phyloP scores from a whole-genome alignment of 2,797 vertebrate genomes.

The Pteropus rufus region DNA sequence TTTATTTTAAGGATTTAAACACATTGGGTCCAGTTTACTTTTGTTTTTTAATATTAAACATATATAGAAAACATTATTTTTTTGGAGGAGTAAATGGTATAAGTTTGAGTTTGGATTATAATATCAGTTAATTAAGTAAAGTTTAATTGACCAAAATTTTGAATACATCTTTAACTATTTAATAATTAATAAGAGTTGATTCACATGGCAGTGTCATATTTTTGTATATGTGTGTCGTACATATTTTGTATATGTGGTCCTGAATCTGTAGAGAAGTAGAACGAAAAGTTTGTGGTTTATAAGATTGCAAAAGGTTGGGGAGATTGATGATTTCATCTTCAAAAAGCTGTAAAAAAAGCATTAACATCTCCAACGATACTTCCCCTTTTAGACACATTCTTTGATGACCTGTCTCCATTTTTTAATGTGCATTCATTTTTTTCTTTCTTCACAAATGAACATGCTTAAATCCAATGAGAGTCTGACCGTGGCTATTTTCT shows the following conservation, averaged over 20 bases:
- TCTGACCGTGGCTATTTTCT: not conserved
- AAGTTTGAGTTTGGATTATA: slow-evolving; percentile 17
- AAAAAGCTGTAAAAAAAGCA: not conserved
- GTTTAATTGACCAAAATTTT: slow-evolving; percentile 9
- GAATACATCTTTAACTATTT: not conserved
- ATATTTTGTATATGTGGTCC: not conserved
- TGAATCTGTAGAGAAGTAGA: not conserved
- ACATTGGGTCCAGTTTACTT: not conserved
- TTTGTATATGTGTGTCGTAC: not conserved
- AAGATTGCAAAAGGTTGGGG: not conserved
- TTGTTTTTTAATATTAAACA: slow-evolving; percentile 10
- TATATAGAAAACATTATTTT: not conserved
- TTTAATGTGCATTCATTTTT: not conserved
- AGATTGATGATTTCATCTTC: not conserved
- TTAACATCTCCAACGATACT: not conserved
- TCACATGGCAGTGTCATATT: not conserved
- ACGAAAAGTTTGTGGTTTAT: not conserved
- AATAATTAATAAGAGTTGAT: slow-evolving; percentile 33
- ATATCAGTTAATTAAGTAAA: slow-evolving; percentile 40
- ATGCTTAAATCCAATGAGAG: not conserved
- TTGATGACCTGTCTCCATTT: not conserved
- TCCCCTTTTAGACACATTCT: not conserved
- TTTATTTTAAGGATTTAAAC: slow-evolving; percentile 35
- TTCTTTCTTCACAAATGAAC: not conserved
- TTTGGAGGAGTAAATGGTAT: not conserved